phyloP scores from a whole-genome alignment of 2,888 invertebrate genomes.

The Syrphus vitripennis region DNA sequence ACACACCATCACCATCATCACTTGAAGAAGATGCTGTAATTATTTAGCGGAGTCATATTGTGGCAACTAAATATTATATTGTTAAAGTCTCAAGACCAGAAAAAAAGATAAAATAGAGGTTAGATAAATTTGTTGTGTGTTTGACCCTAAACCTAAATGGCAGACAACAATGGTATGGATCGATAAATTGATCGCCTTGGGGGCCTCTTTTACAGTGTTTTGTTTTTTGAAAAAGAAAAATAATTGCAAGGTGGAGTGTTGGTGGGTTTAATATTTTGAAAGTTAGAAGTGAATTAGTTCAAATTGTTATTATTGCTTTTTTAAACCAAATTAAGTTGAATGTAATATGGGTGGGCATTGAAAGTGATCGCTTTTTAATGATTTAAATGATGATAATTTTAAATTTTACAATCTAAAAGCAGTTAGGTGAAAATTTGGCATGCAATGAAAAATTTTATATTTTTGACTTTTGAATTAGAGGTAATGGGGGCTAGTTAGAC shows the following conservation, averaged over 20 bases:
- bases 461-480: too few species aligned
- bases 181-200: slow-evolving; percentile 45
- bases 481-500: too few species aligned
- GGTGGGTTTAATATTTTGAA: slow-evolving; percentile 10
- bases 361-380: background rate
- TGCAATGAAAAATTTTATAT: too few species aligned
- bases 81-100: background rate
- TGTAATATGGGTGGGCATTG: background rate
- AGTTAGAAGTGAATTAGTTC: slow-evolving; percentile 9
- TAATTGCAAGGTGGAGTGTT: slow-evolving; percentile 4
- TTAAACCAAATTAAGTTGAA: background rate
- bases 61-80: background rate
- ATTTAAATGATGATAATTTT: background rate
- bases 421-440: too few species aligned
- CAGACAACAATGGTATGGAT: slow-evolving; percentile 53
- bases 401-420: background rate
- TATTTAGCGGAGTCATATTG: slow-evolving; percentile 16
- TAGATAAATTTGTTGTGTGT: slow-evolving; percentile 14
- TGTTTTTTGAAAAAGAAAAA: background rate
- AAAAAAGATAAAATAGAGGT: background rate
- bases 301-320: background rate
- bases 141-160: slow-evolving; percentile 35
- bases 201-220: background rate
- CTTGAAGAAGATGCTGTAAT: slow-evolving; percentile 18
- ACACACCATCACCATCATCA: background rate